Base-by-base conservation (phyloP, 2,888 invertebrate genomes). In the Prosapia bicincta region DNA sequence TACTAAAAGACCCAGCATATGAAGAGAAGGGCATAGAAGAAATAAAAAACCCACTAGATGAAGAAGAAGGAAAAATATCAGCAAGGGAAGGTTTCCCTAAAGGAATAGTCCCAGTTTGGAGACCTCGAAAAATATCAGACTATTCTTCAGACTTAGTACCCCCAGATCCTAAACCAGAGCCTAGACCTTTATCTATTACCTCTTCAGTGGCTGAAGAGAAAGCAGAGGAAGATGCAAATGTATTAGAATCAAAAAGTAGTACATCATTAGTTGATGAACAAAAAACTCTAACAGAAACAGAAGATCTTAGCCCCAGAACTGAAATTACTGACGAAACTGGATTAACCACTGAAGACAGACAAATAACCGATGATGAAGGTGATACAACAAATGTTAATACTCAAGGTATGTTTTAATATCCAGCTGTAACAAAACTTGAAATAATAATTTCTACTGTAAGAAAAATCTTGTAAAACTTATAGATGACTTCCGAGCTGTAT, bases 1-100 rank as follows among this genome's bases (percentile, higher is more conserved):
- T 88, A 80, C 86, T 88, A 32, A 87, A 88, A 78, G 89, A 91
- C 82, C 88, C 89, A 0, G 86, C 88, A 84, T 86, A 85, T 28
- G 88, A 87, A 78, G 84, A 85, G 24, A 85, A 87, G 43, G 87
- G 86, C 74, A 87, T 87, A 78, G 86, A 85, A 43, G 78, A 83
- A 71, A 86, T 86, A 85, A 86, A 86, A 80, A 81, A 66, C 9
- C 78, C 69, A 23, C 79, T 78, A 38, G 79, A 74, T 23, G 72
- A 72, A 38, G 78, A 77, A 23, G 76, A 77, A 20, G 72, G 76
- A 66, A 77, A 76, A 28, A 38, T 38, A 26, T 71, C 71, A 15
- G 72, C 66, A 26, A 71, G 67, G 26, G 75, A 75, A 30, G 74
- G 74, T 6, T 67, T 66, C 10, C 69, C 72, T 24, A 76, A 75